phyloP scores from a whole-genome alignment of 2,888 invertebrate genomes.

The Plebejus melissa region DNA sequence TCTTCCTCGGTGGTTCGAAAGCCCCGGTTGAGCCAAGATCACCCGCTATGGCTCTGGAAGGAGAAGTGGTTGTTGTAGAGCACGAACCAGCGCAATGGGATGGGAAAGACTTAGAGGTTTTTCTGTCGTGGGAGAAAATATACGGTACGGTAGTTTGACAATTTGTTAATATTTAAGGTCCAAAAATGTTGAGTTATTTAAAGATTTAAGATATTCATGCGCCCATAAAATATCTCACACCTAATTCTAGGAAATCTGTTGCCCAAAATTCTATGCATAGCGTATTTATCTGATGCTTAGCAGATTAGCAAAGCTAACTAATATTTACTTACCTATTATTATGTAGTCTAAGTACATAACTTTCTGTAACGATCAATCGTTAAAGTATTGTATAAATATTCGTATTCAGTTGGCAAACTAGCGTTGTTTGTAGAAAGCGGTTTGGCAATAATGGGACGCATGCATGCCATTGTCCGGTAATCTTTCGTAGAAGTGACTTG shows the following conservation, averaged over 20 bases:
- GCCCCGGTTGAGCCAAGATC: conserved; percentile 81
- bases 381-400: conserved; percentile 42
- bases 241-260: too few relatives aligned
- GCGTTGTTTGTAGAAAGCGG: conserved; percentile 73
- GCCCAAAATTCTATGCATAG: neutral
- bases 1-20: conserved; percentile 81
- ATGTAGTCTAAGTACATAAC: neutral
- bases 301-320: neutral
- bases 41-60: conserved; percentile 77
- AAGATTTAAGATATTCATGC: too few relatives aligned
- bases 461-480: conserved; percentile 70
- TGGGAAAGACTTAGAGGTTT: conserved; percentile 70
- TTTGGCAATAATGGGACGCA: conserved; percentile 69
- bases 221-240: neutral
- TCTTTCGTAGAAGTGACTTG: conserved; percentile 72
- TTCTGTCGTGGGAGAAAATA: conserved; percentile 72
- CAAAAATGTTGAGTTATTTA: too few relatives aligned
- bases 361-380: conserved; percentile 8
- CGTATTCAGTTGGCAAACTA: conserved; percentile 59
- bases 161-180: too few relatives aligned
- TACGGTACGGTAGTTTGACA: conserved; percentile 54
- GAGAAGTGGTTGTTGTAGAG: conserved; percentile 82
- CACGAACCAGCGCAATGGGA: conserved; percentile 77
- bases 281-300: neutral
- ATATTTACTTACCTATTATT: neutral